These are phyloP conservation scores for Eupithecia subfuscata DNA, from an alignment of 2,888 invertebrate genomes.

Conservation along the genomic window DNA sequence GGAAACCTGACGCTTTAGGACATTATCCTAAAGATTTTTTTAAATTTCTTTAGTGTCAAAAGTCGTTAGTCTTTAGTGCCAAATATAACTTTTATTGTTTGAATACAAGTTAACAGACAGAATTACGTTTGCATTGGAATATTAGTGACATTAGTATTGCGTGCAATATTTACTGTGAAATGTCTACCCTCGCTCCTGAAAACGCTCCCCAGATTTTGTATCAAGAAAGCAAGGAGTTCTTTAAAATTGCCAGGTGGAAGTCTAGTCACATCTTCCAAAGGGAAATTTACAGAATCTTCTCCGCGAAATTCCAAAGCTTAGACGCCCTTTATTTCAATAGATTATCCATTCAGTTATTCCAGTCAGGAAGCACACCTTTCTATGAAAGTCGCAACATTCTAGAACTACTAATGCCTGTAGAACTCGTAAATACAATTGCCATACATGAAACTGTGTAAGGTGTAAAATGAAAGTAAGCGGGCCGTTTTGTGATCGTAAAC, in stretches of 20 bases:
- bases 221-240: not conserved
- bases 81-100: too few species aligned
- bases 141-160: too few species aligned
- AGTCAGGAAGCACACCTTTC: constrained; percentile 26
- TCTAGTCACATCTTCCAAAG: not conserved
- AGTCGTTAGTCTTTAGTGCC: too few species aligned
- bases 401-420: constrained; percentile 38
- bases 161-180: too few species aligned
- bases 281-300: constrained; percentile 25
- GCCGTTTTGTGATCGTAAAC: constrained; percentile 20
- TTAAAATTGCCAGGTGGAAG: not conserved
- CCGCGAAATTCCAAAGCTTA: constrained; percentile 17
- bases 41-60: too few species aligned
- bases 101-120: too few species aligned
- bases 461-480: constrained; percentile 22
- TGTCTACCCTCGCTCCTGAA: too few species aligned
- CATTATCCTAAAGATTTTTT: too few species aligned
- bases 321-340: constrained; percentile 30
- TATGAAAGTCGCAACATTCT: constrained; percentile 39
- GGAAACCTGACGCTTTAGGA: too few species aligned
- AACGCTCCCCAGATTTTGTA: too few species aligned
- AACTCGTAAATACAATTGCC: constrained; percentile 24
- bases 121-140: too few species aligned
- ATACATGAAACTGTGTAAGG: constrained; percentile 25
- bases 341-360: constrained; percentile 40